phyloP scores from a whole-genome alignment of 2,888 invertebrate genomes.

The Helobdella robusta region DNA sequence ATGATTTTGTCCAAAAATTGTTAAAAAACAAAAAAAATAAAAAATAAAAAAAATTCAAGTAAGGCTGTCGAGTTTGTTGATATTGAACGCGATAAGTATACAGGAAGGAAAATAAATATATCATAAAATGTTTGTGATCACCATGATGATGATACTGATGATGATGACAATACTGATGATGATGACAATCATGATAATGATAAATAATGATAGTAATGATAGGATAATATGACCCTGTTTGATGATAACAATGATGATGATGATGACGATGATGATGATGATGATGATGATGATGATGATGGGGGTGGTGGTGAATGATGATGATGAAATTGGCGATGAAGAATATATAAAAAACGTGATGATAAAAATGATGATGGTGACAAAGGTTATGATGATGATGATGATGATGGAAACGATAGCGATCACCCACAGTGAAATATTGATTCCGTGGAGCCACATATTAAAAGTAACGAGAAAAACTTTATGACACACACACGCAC shows the following conservation, averaged over 20 bases:
- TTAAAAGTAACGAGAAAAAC: too few species aligned
- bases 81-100: too few species aligned
- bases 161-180: slow-evolving; percentile 3
- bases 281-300: not conserved
- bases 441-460: too few species aligned
- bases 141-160: not conserved
- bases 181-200: not conserved
- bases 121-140: too few species aligned
- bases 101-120: too few species aligned
- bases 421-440: too few species aligned
- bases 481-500: too few species aligned
- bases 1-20: too few species aligned
- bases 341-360: too few species aligned
- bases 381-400: not conserved
- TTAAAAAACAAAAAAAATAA: too few species aligned
- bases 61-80: too few species aligned
- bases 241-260: slow-evolving; percentile 7
- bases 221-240: not conserved
- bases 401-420: not conserved
- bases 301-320: not conserved
- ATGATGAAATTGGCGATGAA: not conserved
- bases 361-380: not conserved
- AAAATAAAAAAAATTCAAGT: too few species aligned
- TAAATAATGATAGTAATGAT: not conserved
- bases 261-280: slow-evolving; percentile 8